Conservation (phyloP, 2,888 invertebrate genomes). For the Drosophila buzzatii region DNA sequence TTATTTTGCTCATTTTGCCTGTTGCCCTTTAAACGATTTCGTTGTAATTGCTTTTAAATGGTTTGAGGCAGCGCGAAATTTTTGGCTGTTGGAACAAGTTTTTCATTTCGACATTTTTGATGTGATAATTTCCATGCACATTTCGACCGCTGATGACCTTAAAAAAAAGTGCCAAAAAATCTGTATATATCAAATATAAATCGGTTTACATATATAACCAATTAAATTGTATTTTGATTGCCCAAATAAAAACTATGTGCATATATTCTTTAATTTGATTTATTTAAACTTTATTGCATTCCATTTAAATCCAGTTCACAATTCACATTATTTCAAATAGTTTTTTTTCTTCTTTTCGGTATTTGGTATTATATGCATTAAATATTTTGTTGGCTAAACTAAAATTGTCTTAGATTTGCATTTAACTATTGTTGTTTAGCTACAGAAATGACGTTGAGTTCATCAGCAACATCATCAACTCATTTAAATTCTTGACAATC, state of each 20-base stretch:
- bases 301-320: conserved; percentile 54
- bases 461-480: conserved; percentile 42
- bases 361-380: conserved; percentile 23
- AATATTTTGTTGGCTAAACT: conserved; percentile 61
- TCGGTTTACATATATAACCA: background rate
- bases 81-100: conserved; percentile 9
- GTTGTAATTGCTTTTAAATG: conserved; percentile 63
- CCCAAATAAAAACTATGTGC: background rate
- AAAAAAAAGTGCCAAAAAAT: background rate
- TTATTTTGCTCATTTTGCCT: conserved; percentile 24
- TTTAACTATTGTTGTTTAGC: conserved; percentile 53
- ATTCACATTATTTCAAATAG: conserved; percentile 39
- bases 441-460: conserved; percentile 39
- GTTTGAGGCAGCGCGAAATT: conserved; percentile 13
- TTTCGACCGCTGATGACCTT: conserved; percentile 1
- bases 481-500: conserved; percentile 77
- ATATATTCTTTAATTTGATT: conserved; percentile 32
- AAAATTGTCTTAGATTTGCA: conserved; percentile 37
- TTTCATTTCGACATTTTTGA: conserved; percentile 1
- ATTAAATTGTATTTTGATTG: conserved; percentile 25
- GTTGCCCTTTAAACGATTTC: conserved; percentile 37
- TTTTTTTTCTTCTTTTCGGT: conserved; percentile 12
- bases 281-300: conserved; percentile 48
- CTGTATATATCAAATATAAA: background rate
- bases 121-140: background rate